Base-by-base conservation (phyloP, 2,888 invertebrate species). In the Norana najaformis region DNA sequence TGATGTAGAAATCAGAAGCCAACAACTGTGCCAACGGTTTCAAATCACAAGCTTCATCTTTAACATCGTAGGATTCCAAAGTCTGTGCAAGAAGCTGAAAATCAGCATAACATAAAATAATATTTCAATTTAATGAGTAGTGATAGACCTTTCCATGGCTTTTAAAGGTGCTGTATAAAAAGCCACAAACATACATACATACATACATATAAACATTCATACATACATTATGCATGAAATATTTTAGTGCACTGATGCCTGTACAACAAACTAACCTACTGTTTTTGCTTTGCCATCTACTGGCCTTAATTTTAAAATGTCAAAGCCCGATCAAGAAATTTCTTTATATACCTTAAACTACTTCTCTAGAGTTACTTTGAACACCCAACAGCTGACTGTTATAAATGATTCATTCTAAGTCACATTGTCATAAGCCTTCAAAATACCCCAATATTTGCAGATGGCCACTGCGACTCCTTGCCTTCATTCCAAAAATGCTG, bases 1-100 rank as follows among this genome's bases (percentile, higher is more conserved):
- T 96, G 92, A 99, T 96, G 95, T 98, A 99, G 94, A 97, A 97
- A 93, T 99, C 98, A 93, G 98, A 97, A 0, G 98, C 98, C 92
- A 99, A 47, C 53, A 37, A n/a, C 30, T 69, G 69, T 41, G 82
- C 47, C 35, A 89, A 37, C 11, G 47, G 37, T 34, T 37, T 69
- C 53, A 89, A 47, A n/a, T 41, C 69, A 35, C 35, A 41, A n/a
- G 39, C 88, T 20, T 88, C 88, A 89, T 41, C 34, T 47, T 89
- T n/a, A 85, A 85, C 85, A 85, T 35, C 35, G 35, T 85, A 85
- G 36, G 36, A 36, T 37, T 85, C 23, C 85, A 85, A 37, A 36
- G 85, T 85, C 35, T 85, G 18, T 37, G 85, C 85, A 85, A 85
- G 85, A 37, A 23, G 18, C 85, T 85, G 37, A 35, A 85, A 36